Evolutionary conservation across 2,888 invertebrate genomes (phyloP).

Genomic region (Campoletis raptor): DNA sequence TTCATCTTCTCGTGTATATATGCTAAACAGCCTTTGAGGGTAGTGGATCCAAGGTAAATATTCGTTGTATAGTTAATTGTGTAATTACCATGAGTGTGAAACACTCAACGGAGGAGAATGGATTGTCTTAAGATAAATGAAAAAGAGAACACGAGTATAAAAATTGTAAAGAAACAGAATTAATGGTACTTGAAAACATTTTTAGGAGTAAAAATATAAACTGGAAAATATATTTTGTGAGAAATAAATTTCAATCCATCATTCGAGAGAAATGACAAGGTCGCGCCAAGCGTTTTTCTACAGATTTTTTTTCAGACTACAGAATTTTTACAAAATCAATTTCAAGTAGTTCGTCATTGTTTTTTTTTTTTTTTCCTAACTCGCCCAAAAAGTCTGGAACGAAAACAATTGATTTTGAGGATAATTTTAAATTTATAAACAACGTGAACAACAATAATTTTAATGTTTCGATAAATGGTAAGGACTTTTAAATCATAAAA

Average conservation of each 20-base stretch:
- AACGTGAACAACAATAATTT: not conserved
- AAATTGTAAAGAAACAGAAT: not conserved
- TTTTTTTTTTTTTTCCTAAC: too few species aligned
- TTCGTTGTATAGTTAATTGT: slow-evolving; percentile 41
- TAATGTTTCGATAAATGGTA: not conserved
- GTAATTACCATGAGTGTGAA: slow-evolving; percentile 53
- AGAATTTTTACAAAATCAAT: too few species aligned
- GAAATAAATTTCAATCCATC: too few species aligned
- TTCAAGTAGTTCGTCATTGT: too few species aligned
- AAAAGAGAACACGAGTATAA: not conserved
- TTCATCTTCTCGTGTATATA: slow-evolving; percentile 35
- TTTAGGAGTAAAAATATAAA: too few species aligned
- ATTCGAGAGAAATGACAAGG: too few species aligned
- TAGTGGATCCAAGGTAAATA: slow-evolving; percentile 35
- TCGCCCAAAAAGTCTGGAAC: too few species aligned
- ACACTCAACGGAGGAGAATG: slow-evolving; percentile 21
- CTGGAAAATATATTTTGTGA: too few species aligned
- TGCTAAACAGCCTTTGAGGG: slow-evolving; percentile 34
- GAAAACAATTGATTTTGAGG: too few species aligned
- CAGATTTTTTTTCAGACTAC: too few species aligned
- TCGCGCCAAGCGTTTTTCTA: too few species aligned
- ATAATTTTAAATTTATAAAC: not conserved
- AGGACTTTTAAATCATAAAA: not conserved
- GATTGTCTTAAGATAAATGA: not conserved
- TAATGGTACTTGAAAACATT: not conserved